Evolutionary conservation across 1,140 invertebrate genomes (phyloP).

Genomic region (Diorhabda sublineata): DNA sequence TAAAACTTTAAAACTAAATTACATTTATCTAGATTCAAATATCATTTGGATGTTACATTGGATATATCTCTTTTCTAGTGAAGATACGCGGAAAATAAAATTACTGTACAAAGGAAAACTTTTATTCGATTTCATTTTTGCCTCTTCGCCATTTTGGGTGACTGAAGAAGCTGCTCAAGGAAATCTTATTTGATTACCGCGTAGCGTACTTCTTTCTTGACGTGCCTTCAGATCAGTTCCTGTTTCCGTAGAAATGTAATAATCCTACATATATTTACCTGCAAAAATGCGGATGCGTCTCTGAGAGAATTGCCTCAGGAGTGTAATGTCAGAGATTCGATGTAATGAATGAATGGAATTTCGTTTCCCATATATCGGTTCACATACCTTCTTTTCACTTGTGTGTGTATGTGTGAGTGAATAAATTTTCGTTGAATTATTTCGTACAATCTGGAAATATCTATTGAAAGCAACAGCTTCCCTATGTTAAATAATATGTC

Average conservation of each 20-base stretch:
- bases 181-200: slow-evolving; percentile 12
- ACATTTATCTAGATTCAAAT: no score
- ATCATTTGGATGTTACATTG: no score
- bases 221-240: not conserved
- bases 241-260: slow-evolving; percentile 14
- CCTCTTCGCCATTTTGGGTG: slow-evolving; percentile 13
- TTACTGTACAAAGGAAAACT: slow-evolving; percentile 11
- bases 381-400: not conserved
- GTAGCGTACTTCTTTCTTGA: not conserved
- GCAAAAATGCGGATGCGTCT: not conserved
- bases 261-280: slow-evolving; percentile 7
- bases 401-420: no score
- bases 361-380: not conserved
- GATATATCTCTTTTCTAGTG: not conserved
- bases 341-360: slow-evolving; percentile 1
- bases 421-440: no score
- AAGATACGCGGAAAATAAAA: slow-evolving; percentile 7
- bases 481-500: no score
- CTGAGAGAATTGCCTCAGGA: not conserved
- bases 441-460: no score
- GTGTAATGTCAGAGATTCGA: not conserved
- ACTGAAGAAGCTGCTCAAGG: slow-evolving; percentile 9
- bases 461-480: no score
- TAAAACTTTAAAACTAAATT: no score
- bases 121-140: slow-evolving; percentile 12